Conservation (phyloP, 2,797 vertebrate species). For the Mus minutoides region DNA sequence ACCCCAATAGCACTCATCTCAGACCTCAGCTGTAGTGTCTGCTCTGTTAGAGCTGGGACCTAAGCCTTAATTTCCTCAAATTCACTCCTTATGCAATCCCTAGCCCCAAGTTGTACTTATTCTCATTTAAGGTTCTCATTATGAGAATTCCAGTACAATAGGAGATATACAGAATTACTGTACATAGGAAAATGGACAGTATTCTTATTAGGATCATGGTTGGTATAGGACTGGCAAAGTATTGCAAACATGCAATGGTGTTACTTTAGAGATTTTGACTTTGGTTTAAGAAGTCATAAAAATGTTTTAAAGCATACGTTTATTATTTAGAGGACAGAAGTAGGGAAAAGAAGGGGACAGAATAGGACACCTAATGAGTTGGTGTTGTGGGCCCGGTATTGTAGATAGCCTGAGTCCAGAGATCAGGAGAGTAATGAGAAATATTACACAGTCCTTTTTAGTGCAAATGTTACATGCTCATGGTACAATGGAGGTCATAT, state of each 20-base stretch:
- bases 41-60: neutral
- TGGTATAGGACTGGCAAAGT: neutral
- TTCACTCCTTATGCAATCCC: accelerated
- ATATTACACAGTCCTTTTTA: neutral
- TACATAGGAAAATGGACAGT: neutral
- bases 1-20: neutral
- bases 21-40: no score
- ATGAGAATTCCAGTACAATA: neutral
- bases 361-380: neutral
- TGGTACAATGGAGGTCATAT: no score
- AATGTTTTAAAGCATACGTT: neutral
- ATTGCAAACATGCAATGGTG: neutral
- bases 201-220: neutral
- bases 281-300: neutral
- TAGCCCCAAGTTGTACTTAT: neutral
- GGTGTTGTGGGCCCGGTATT: neutral
- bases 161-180: neutral
- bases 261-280: neutral
- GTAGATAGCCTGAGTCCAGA: neutral
- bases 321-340: neutral
- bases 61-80: neutral
- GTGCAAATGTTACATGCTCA: neutral
- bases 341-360: accelerated
- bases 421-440: neutral
- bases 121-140: neutral